Evolutionary conservation across 2,888 invertebrate species (phyloP).

Genomic region (Aphodius sticticus): DNA sequence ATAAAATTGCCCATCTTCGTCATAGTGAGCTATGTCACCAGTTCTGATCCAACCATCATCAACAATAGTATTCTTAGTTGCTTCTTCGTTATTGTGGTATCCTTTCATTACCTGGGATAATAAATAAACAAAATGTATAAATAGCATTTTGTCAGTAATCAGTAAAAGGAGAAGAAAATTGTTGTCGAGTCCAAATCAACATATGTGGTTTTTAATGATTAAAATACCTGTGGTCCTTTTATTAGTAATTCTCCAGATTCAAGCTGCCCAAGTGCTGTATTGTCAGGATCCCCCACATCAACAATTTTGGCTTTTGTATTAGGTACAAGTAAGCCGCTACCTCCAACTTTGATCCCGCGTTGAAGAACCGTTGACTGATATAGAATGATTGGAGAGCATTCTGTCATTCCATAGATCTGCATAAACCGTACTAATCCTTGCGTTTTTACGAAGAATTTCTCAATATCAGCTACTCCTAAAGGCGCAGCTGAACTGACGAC

Average conservation of each 20-base stretch:
- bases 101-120: constrained; percentile 67
- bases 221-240: constrained; percentile 72
- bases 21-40: constrained; percentile 67
- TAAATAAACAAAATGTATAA: too few relatives aligned
- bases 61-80: constrained; percentile 69
- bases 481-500: constrained; percentile 66
- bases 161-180: constrained; percentile 59
- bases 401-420: constrained; percentile 72
- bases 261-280: constrained; percentile 40
- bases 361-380: constrained; percentile 47
- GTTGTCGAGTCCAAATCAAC: neutral
- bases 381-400: constrained; percentile 68
- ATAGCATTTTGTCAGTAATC: constrained; percentile 34
- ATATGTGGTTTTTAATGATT: neutral
- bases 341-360: constrained; percentile 47
- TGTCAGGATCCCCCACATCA: constrained; percentile 51
- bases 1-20: constrained; percentile 70
- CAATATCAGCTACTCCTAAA: constrained; percentile 50
- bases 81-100: constrained; percentile 76
- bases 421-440: constrained; percentile 42
- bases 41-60: constrained; percentile 76
- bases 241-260: constrained; percentile 76
- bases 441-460: constrained; percentile 49
- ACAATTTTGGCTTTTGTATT: constrained; percentile 72
- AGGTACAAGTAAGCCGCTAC: constrained; percentile 67